Base-by-base conservation (phyloP, 2,113 vertebrate species). In the Grammomys surdaster region DNA sequence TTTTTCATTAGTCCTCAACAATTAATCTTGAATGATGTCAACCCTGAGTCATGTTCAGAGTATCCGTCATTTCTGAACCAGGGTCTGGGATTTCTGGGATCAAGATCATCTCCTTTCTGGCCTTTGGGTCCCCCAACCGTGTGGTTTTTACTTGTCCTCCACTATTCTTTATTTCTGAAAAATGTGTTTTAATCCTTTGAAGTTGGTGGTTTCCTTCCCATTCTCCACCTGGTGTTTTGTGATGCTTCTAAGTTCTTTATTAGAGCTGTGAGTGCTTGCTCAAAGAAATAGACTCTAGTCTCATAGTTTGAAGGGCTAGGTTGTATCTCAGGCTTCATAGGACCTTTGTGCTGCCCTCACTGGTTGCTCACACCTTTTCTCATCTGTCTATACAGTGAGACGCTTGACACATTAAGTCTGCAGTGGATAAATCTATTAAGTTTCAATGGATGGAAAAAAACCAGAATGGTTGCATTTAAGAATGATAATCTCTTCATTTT, bases 401-500 rank as follows among this genome's bases (percentile, higher is more conserved):
- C 48, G 46, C 40, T 43, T 81, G 67, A 43, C 82, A 86, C 40
- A 4, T 54, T 43, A 33, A 51, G 46, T 75, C 73, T 69, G 43
- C 88, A 82, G 33, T 60, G 78, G 89, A 14, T 80, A 75, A 63
- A 24, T 89, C 60, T 91, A 28, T 43, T 89, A 84, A 75, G 72
- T 95, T 88, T 33, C 7, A 93, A 65, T 22, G 36, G 75, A 6
- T 84, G 51, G 91, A 28, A 63, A 90, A 94, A 58, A 48, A 88
- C n/a, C 5, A 24, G 60, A 94, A 67, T 65, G 87, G n/a, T 33
- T 77, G 4, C 75, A 16, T 95, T 94, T 93, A 90, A 26, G 80
- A 95, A 43, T 78, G 90, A 84, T 70, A 48, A 97, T 43, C 63
- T 92, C 82, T 90, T 86, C 65, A 87, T 67, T 72, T 88, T 94